Evolutionary conservation across 2,888 invertebrate genomes (phyloP), one percentile per base, ranked within the genome.

Genomic region (Lapara coniferarum): DNA sequence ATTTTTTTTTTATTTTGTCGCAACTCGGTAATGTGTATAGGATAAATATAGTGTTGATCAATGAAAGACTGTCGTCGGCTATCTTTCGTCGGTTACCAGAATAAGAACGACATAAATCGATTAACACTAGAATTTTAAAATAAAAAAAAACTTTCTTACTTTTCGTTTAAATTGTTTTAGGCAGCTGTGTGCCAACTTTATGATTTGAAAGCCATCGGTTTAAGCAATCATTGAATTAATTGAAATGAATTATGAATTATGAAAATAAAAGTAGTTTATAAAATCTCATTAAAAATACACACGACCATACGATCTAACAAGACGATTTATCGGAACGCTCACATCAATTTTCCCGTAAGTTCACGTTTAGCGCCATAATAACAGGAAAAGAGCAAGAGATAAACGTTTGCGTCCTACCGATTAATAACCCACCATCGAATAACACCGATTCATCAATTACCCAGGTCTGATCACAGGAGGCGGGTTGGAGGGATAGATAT

Each of bases 361-460:
- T 52, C 58, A 52, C 49, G 63, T 67, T 70, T 69, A 58, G 7
- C 66, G 55, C 46, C 68, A 76, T 52, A 58, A 66, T 68, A 75
- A 66, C 69, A 70, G 70, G 70, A 73, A 71, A 67, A 66, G 37
- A 68, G 73, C 52, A 69, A 53, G 63, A 59, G 46, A 59, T 69
- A 53, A 66, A 58, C 52, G 52, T 19, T 66, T 51, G 53, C 56
- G 56, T 19, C 52, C 66, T 51, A 58, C 66, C 69, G 57, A 66
- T 69, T 69, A 69, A 69, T 69, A 69, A 69, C 69, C 44, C 19
- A 44, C 51, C 37, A 58, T 66, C 37, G 66, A 58, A 72, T 73
- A 72, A 73, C 70, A 71, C 66, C 69, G 71, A 69, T 69, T 69
- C 73, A 73, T 77, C 75, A 74, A 73, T 75, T 72, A 70, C 70